Base-by-base conservation (phyloP, 2,888 invertebrate genomes). In the Orthonevra nobilis region DNA sequence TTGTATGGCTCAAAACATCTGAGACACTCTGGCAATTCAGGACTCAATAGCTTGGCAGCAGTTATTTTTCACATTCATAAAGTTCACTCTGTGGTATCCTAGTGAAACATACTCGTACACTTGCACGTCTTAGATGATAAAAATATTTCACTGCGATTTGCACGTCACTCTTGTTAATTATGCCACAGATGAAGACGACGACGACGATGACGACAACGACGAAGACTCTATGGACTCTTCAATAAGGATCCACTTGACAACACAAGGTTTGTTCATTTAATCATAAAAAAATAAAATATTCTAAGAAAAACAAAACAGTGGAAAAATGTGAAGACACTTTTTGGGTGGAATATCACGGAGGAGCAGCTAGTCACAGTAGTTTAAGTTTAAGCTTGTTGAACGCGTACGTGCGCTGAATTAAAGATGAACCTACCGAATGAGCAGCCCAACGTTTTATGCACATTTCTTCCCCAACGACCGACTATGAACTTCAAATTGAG, bases 141-240 rank as follows among this genome's bases (percentile, higher is more conserved):
- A 17, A 74, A 74, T 68, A 68, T 61, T 79, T 72, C 72, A 72
- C 64, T 61, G 36, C 79, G 79, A 79, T 73, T 79, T 66, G 79
- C 72, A 79, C 79, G 79, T 79, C 79, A 79, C 72, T 72, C 73
- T 79, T 73, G 54, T 79, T 79, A 79, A 79, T 79, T 79, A 79
- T 68, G 61, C 79, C 68, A 74, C 61, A 61, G 66, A n/a, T n/a
- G n/a, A n/a, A n/a, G n/a, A n/a, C n/a, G n/a, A n/a, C n/a, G n/a
- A n/a, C n/a, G n/a, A n/a, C n/a, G n/a, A n/a, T n/a, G n/a, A n/a
- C n/a, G n/a, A 66, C 19, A 44, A 14, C 63, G 15, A 36, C 48
- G 26, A 19, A 32, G 73, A 44, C 50, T 36, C 40, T 38, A 40
- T 42, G 54, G 46, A 79, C 52, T 72, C 15, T 56, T 64, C 48